phyloP scores from a whole-genome alignment of 1,140 invertebrate genomes.

The Pomacea maculata region DNA sequence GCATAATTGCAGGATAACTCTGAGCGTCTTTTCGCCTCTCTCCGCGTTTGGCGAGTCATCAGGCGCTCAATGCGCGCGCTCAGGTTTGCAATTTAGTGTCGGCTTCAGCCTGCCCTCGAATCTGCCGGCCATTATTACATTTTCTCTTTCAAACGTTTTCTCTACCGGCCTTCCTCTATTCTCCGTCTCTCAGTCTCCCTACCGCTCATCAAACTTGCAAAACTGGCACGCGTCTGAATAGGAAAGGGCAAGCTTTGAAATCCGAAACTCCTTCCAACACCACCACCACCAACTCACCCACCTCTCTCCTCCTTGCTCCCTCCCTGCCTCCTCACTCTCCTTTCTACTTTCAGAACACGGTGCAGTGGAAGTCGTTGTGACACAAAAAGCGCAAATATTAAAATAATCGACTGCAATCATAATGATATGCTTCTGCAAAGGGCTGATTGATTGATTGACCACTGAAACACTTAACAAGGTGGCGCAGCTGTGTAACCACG shows the following conservation, averaged over 20 bases:
- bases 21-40: conserved; percentile 1
- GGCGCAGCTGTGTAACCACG: no score
- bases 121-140: conserved; percentile 6
- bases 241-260: neutral
- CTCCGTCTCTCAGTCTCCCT: neutral
- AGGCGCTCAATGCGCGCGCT: neutral
- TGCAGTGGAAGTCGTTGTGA: neutral
- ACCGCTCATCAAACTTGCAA: neutral
- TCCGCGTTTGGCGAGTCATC: conserved; percentile 5
- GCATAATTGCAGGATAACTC: conserved; percentile 17
- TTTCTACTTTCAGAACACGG: neutral
- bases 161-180: neutral
- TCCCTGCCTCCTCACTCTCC: neutral
- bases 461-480: no score
- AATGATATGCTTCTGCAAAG: no score
- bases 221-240: neutral
- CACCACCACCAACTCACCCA: neutral
- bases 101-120: neutral
- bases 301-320: neutral
- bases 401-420: neutral
- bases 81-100: conserved; percentile 15
- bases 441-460: no score
- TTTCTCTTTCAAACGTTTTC: conserved; percentile 14
- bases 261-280: neutral
- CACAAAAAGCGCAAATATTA: neutral